phyloP scores from a whole-genome alignment of 2,888 invertebrate genomes.

The Oligia latruncula region DNA sequence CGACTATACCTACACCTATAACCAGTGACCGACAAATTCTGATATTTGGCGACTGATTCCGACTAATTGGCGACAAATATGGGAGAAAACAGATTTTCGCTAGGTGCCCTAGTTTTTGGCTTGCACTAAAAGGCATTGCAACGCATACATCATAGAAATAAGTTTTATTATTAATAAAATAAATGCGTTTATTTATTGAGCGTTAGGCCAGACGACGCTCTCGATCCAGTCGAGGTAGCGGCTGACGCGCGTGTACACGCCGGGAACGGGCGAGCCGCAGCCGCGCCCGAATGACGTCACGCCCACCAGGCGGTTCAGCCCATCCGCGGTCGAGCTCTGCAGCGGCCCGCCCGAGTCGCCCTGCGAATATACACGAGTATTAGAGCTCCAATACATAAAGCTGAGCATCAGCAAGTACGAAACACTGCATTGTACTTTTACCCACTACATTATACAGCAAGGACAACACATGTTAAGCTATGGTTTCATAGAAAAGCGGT shows the following conservation, averaged over 20 bases:
- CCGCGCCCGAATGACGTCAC: slow-evolving; percentile 87
- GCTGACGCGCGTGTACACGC: slow-evolving; percentile 84
- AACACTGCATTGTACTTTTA: neutral
- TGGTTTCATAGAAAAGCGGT: neutral
- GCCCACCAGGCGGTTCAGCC: slow-evolving; percentile 81
- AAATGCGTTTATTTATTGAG: slow-evolving; percentile 36
- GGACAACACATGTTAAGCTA: neutral
- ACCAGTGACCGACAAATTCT: no score
- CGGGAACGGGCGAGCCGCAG: slow-evolving; percentile 84
- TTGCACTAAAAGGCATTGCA: neutral
- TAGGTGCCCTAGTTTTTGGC: no score
- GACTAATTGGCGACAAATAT: no score
- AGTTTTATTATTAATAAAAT: slow-evolving; percentile 5
- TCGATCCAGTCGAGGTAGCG: slow-evolving; percentile 87
- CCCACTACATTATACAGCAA: neutral
- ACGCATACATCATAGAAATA: neutral
- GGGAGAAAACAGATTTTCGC: no score
- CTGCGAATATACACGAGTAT: slow-evolving; percentile 66
- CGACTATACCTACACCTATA: no score
- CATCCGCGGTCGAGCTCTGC: slow-evolving; percentile 70
- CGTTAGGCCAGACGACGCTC: slow-evolving; percentile 78
- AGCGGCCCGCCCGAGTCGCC: slow-evolving; percentile 88
- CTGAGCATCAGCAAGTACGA: neutral
- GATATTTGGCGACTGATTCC: no score
- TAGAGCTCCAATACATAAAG: neutral